Conservation (phyloP, 2,888 invertebrate genomes). For the Trilocha varians region DNA sequence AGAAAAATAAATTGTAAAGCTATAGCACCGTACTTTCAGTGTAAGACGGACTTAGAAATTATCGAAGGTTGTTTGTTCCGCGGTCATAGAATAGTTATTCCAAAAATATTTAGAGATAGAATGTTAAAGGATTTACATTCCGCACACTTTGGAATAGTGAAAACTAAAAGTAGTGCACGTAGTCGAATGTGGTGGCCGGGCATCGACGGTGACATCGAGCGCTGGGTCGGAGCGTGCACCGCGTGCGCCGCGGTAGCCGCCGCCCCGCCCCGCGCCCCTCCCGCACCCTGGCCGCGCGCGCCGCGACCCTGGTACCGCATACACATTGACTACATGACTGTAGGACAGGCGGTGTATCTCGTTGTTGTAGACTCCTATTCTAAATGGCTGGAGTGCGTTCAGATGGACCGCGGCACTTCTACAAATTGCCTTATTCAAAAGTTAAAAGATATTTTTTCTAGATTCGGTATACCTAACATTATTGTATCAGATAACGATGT, state of each 20-base stretch:
- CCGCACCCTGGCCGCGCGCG: slow-evolving; percentile 14
- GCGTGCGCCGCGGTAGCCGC: slow-evolving; percentile 4
- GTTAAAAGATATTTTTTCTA: too few species aligned
- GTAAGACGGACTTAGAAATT: slow-evolving; percentile 12
- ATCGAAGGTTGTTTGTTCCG: slow-evolving; percentile 11
- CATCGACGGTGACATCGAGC: slow-evolving; percentile 12
- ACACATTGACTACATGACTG: slow-evolving; percentile 15
- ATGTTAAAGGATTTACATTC: slow-evolving; percentile 2
- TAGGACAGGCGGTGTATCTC: slow-evolving; percentile 10
- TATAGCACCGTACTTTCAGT: slow-evolving; percentile 12
- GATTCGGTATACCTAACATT: too few species aligned
- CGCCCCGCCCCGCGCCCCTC: slow-evolving; percentile 11
- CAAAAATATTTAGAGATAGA: neutral
- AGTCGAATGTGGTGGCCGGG: slow-evolving; percentile 9
- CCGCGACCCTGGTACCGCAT: slow-evolving; percentile 10
- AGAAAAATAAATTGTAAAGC: slow-evolving; percentile 7
- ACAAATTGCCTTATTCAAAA: too few species aligned
- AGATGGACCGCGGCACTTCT: too few species aligned
- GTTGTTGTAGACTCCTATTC: slow-evolving; percentile 1
- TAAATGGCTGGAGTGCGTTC: too few species aligned
- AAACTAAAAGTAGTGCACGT: neutral
- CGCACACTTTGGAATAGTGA: slow-evolving; percentile 2
- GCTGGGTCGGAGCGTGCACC: neutral
- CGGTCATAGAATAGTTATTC: slow-evolving; percentile 1
- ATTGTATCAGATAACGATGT: too few species aligned